Base-by-base conservation (phyloP, 2,888 invertebrate genomes). In the Carcina quercana region DNA sequence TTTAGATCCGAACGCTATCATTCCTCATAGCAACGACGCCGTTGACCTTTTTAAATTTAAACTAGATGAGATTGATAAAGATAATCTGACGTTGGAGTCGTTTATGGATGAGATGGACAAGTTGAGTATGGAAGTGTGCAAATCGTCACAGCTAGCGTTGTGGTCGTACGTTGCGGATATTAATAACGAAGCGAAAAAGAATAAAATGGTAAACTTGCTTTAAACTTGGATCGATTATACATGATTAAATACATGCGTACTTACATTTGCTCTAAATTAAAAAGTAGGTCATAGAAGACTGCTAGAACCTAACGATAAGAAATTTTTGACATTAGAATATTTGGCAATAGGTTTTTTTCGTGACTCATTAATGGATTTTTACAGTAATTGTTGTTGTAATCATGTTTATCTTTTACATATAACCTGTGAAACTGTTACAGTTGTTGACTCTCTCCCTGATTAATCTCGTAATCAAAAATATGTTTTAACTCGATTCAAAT, bases 51-150 rank as follows among this genome's bases (percentile, higher is more conserved):
- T 73, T 32, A 75, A 69, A 50, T 42, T 48, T 37, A 65, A 74
- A 33, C 42, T 82, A 40, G 65, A 70, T 21, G 65, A 67, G 38
- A 43, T 82, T 34, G 63, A 71, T 31, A 69, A 64, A 40, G 58
- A 47, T 15, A 80, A 75, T 46, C 46, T 54, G 5, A 69, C 67
- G 12, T 37, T 80, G n/a, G 68, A 75, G 12, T 35, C 44, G 1
- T 83, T 80, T 43, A 74, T 83, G 65, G 63, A 72, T 1, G 68
- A 69, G 48, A 79, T 83, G 79, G 82, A 82, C 43, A 70, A 69
- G 34, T 43, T 83, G 32, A 82, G 76, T 50, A 63, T 76, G 33
- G 75, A 76, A 40, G 61, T 78, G 21, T 82, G 83, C 44, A 78
- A 75, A 59, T 70, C 67, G 14, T 80, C 83, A 8, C 80, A 80